Evolutionary conservation across 2,888 invertebrate genomes (phyloP).

Genomic region (Drosophila colorata): DNA sequence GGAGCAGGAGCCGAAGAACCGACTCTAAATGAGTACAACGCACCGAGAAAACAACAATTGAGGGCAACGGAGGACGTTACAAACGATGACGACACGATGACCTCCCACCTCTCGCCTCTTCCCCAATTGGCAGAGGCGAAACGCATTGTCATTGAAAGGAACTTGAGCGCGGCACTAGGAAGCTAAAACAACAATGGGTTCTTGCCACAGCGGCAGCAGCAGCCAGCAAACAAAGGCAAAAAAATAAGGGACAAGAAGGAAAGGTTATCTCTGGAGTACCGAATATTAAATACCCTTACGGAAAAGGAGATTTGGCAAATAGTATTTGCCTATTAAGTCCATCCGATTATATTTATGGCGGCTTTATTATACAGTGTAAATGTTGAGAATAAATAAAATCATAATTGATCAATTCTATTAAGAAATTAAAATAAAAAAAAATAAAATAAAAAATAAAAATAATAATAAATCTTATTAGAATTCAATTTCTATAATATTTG

Average conservation of each 20-base stretch:
- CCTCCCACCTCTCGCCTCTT: neutral
- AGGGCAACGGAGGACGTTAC: conserved; percentile 35
- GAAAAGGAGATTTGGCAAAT: no score
- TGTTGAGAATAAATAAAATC: no score
- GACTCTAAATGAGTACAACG: conserved; percentile 61
- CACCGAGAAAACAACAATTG: conserved; percentile 42
- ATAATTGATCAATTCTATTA: no score
- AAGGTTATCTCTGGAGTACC: neutral
- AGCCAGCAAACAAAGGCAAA: neutral
- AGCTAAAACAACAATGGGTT: conserved; percentile 43
- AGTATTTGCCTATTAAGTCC: no score
- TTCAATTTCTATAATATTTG: no score
- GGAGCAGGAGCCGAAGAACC: conserved; percentile 6
- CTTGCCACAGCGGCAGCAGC: conserved; percentile 7
- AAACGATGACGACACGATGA: conserved; percentile 53
- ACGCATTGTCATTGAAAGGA: conserved; percentile 79
- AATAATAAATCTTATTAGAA: no score
- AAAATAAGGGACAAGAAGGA: neutral
- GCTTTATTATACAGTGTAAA: no score
- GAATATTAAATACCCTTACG: neutral
- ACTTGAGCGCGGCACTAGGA: conserved; percentile 59
- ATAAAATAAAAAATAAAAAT: no score
- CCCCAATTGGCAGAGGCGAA: conserved; percentile 42
- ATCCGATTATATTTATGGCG: no score
- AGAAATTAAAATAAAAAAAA: no score